These are phyloP conservation scores for human (Homo sapiens) DNA, from an alignment of 2,113 vertebrate species.

Conservation along the genomic window GRCh38 chr2:81151501-81152000, in stretches of 20 bases:
- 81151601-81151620: background rate
- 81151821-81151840: conserved; percentile 29
- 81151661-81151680: background rate
- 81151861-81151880: conserved; percentile 35
- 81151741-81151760: conserved; percentile 13
- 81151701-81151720: background rate
- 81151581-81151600: background rate
- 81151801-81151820: conserved; percentile 45
- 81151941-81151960: conserved; percentile 36
- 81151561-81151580: background rate
- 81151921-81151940: conserved; percentile 23
- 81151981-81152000: conserved; percentile 64
- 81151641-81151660: background rate
- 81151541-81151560: background rate
- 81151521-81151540: background rate
- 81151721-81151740: background rate
- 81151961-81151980: conserved; percentile 5
- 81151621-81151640: background rate
- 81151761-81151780: background rate
- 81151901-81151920: background rate
- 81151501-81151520: background rate
- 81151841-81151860: conserved; percentile 32
- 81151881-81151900: background rate
- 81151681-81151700: background rate
- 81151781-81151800: background rate